Evolutionary conservation across 1,140 invertebrate species (phyloP).

Genomic region (Brachionus calyciflorus): DNA sequence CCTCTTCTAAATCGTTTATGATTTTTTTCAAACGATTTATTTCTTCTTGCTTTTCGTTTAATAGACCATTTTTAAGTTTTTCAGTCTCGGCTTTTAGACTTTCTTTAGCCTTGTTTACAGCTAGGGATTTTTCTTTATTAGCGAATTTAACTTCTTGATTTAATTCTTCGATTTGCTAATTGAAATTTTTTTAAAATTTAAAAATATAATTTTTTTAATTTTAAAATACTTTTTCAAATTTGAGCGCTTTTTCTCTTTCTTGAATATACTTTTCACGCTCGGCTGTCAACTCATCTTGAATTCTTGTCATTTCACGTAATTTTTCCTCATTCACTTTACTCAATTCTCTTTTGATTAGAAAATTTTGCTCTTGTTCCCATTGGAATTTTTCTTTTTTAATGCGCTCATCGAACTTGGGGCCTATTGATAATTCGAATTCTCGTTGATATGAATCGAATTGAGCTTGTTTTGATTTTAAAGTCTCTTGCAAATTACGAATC

Average conservation of each 20-base stretch:
- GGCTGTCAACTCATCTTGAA: constrained; percentile 12
- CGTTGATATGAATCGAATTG: constrained; percentile 34
- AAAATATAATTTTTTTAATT: too few species aligned
- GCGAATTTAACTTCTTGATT: constrained; percentile 7
- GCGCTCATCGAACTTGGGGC: neutral
- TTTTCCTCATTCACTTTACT: constrained; percentile 38
- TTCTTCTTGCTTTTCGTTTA: constrained; percentile 39
- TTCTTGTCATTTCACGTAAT: neutral
- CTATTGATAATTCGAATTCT: constrained; percentile 19
- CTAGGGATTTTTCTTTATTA: constrained; percentile 26
- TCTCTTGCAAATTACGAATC: neutral
- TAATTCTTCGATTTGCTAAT: constrained; percentile 38
- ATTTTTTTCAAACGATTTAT: constrained; percentile 18
- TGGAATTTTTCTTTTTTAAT: constrained; percentile 29
- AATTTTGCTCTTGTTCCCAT: constrained; percentile 44
- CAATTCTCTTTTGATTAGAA: constrained; percentile 32
- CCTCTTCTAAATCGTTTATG: constrained; percentile 37
- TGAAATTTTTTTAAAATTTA: neutral
- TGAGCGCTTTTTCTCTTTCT: neutral
- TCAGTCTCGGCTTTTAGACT: neutral
- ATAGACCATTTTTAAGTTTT: neutral
- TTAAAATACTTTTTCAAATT: constrained; percentile 16
- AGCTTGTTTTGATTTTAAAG: constrained; percentile 11
- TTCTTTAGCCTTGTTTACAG: constrained; percentile 16
- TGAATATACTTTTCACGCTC: constrained; percentile 21